These are phyloP conservation scores for Mesembrinibis cayennensis DNA, from an alignment of 2,113 vertebrate species.

Conservation along the genomic window DNA sequence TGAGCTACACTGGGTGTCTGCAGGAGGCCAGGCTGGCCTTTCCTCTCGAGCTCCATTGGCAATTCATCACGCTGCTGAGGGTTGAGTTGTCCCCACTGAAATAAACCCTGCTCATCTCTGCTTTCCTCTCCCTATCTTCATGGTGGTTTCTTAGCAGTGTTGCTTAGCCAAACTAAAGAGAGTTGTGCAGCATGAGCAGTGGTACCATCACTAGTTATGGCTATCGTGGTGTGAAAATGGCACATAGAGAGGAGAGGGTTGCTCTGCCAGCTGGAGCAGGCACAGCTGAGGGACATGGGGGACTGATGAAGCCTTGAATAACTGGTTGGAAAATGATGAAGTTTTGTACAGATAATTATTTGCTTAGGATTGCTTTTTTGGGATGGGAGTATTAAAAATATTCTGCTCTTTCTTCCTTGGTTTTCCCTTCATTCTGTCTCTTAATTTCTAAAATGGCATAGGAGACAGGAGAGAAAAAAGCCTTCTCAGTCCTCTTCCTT, in stretches of 20 bases:
- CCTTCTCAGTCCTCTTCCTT: background rate
- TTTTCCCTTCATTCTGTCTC: background rate
- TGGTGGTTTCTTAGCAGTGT: background rate
- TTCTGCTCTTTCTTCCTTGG: background rate
- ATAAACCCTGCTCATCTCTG: background rate
- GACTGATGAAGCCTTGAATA: background rate
- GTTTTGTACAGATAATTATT: background rate
- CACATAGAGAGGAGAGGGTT: rapidly evolving
- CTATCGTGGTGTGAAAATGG: background rate
- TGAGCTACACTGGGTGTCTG: background rate
- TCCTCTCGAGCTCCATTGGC: background rate
- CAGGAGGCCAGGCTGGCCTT: background rate
- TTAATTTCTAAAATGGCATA: background rate
- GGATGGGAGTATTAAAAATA: background rate
- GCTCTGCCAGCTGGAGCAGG: background rate
- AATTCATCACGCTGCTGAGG: background rate
- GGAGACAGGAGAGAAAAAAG: background rate
- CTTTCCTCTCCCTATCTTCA: background rate
- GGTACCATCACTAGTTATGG: rapidly evolving
- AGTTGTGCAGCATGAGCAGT: background rate
- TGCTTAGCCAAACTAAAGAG: background rate
- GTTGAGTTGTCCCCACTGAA: background rate
- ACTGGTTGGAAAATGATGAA: background rate
- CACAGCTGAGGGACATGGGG: background rate
- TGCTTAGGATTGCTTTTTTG: background rate